phyloP scores from a whole-genome alignment of 2,797 vertebrate genomes.

The Mormyrops attenuatus region DNA sequence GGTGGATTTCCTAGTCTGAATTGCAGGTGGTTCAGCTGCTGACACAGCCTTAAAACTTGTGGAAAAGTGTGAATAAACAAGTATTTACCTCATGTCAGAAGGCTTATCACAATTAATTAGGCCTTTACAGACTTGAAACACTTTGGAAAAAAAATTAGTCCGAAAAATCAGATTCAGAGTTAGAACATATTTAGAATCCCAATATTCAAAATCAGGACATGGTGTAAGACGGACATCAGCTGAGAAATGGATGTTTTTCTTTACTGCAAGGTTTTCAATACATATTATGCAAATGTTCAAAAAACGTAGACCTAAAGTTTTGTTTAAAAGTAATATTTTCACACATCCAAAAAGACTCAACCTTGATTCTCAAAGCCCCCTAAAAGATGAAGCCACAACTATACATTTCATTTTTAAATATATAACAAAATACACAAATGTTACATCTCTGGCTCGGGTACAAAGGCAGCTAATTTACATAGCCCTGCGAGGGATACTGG shows the following conservation, averaged over 20 bases:
- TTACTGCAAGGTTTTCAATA: neutral
- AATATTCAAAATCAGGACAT: neutral
- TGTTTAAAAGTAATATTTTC: conserved; percentile 1
- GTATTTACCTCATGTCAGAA: neutral
- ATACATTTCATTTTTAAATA: conserved; percentile 7
- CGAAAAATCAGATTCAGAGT: neutral
- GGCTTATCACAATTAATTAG: neutral
- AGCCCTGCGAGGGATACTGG: neutral
- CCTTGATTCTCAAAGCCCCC: neutral
- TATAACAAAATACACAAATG: neutral
- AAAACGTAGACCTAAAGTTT: neutral
- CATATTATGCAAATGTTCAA: neutral
- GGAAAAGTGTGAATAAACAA: neutral
- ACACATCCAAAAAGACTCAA: neutral
- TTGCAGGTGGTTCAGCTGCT: neutral
- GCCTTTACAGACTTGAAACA: neutral
- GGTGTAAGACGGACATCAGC: neutral
- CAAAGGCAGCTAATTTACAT: neutral
- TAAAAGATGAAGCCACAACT: conserved; percentile 2
- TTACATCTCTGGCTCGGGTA: neutral
- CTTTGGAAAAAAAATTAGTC: neutral
- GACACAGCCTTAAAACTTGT: neutral
- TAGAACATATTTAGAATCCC: neutral
- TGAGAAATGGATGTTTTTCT: neutral
- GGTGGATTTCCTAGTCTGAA: neutral